Percentiles rank a stretch among this genome's conserved stretches.
Evolutionary conservation across 2,888 invertebrate genomes (phyloP).

Genomic region (Embidobia sp.): DNA sequence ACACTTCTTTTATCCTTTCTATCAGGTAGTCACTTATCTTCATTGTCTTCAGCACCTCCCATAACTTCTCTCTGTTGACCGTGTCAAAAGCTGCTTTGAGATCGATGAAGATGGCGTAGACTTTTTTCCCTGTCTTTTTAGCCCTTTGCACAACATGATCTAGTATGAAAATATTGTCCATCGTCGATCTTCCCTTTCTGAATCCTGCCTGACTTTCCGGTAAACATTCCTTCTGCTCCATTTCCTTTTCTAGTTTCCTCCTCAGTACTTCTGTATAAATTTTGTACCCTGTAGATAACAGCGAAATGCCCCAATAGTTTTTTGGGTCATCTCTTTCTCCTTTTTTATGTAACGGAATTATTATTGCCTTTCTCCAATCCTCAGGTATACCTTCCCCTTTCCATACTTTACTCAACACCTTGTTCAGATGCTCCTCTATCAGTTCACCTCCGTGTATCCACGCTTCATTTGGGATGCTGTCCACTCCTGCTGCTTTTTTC

Average conservation of each 20-base stretch:
- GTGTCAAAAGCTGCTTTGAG: constrained; percentile 65
- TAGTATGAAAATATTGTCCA: constrained; percentile 50
- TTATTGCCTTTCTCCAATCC: constrained; percentile 57
- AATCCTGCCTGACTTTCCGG: constrained; percentile 56
- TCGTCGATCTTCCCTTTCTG: constrained; percentile 50
- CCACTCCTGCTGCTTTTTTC: constrained; percentile 45
- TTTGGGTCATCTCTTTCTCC: constrained; percentile 25
- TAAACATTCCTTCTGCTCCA: constrained; percentile 27
- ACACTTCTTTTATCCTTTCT: constrained; percentile 40
- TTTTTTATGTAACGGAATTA: constrained; percentile 62
- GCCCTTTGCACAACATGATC: constrained; percentile 35
- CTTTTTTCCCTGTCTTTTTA: constrained; percentile 26
- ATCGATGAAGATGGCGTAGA: constrained; percentile 54
- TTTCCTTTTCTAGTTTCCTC: constrained; percentile 48
- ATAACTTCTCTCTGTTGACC: constrained; percentile 55
- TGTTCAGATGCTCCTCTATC: neutral
- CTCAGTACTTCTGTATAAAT: constrained; percentile 60
- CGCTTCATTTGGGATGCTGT: constrained; percentile 51
- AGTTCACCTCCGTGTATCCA: constrained; percentile 41
- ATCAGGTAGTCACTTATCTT: constrained; percentile 11
- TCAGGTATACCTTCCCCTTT: constrained; percentile 50
- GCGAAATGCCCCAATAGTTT: constrained; percentile 66
- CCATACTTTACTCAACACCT: constrained; percentile 31
- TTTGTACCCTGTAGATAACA: constrained; percentile 62
- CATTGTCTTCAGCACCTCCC: constrained; percentile 47